These are phyloP conservation scores for Hemitrygon akajei DNA, from an alignment of 2,797 vertebrate genomes.

Conservation along the genomic window DNA sequence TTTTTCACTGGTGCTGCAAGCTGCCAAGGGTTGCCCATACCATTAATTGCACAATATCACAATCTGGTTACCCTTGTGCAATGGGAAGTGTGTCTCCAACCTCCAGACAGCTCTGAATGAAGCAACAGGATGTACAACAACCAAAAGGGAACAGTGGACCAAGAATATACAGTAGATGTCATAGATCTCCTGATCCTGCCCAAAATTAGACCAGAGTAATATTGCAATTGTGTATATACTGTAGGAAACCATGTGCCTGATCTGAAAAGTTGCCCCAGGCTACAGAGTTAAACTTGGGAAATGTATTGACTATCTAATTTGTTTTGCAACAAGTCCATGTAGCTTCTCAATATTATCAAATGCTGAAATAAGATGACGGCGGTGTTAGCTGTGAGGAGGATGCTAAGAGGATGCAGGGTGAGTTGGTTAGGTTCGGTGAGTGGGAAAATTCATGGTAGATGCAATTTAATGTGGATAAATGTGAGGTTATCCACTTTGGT, in stretches of 20 bases:
- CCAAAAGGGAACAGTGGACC: not conserved
- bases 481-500: no score
- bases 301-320: not conserved
- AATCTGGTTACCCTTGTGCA: not conserved
- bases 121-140: not conserved
- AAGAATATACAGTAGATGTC: not conserved
- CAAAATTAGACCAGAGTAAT: not conserved
- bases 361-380: no score
- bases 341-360: no score
- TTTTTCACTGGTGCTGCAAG: not conserved
- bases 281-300: not conserved
- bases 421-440: no score
- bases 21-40: not conserved
- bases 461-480: no score
- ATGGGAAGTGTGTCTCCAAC: not conserved
- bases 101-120: not conserved
- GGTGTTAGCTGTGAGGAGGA: no score
- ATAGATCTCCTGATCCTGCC: not conserved
- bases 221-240: not conserved
- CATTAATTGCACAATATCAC: not conserved
- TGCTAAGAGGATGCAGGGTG: no score
- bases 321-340: no score
- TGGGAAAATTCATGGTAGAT: no score
- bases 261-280: not conserved
- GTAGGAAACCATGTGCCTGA: not conserved